Evolutionary conservation across 2,888 invertebrate genomes (phyloP), one percentile per base, ranked within the genome.

Genomic region (Antitype chi): DNA sequence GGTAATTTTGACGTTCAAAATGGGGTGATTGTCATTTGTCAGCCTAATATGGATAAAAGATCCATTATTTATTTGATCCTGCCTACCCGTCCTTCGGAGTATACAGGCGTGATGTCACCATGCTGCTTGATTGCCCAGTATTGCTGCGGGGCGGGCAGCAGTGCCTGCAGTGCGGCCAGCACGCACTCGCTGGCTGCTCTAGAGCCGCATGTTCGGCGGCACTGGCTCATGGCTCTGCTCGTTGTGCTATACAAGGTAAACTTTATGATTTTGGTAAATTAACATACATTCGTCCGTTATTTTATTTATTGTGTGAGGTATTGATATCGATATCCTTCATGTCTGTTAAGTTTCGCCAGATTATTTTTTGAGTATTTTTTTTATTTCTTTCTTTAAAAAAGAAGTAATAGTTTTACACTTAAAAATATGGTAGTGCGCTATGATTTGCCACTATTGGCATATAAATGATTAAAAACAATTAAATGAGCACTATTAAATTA

Each of bases 171-270:
- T 63, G 84, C 73, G 76, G 82, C 86, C 25, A 80, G 89, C 72
- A 79, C 93, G 4, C 99, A 99, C 94, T 99, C 99, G 23, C 97
- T 99, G 68, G 99, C 99, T 97, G 97, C 98, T 86, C 96, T 99
- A 78, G 99, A 99, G 92, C 98, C 99, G 0, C 98, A 99, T 91
- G 98, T 98, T 20, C 97, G 99, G 7, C 97, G 99, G 62, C 98
- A 98, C 86, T 99, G 99, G 99, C 97, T 99, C 25, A 98, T 99
- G 97, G 98, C 99, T 1, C 95, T 99, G 32, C 97, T 99, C 23
- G 99, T 99, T 23, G 98, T 99, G 74, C 97, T 99, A 1, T 99
- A 99, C 92, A 99, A 99, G 98, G 99, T 99, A 94, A 49, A 32
- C 11, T 23, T 20, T 5, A 15, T 32, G 1, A 47, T 47, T 47